These are phyloP conservation scores for Oncorhynchus nerka DNA, from an alignment of 2,113 vertebrate genomes.

Conservation along the genomic window DNA sequence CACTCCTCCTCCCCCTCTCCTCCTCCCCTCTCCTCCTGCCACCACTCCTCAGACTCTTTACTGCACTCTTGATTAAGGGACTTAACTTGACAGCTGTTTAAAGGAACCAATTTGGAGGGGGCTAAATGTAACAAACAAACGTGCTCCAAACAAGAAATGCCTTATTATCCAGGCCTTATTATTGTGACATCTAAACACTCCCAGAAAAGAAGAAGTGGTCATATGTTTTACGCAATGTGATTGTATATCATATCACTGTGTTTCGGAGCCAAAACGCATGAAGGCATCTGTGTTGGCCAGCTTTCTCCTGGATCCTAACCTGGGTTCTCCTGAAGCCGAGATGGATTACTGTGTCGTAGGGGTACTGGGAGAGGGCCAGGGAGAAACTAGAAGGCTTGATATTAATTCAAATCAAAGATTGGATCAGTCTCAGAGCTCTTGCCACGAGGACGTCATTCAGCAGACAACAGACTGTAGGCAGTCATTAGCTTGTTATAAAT, in stretches of 20 bases:
- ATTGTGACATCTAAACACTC: slow-evolving; percentile 10
- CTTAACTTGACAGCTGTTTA: slow-evolving; percentile 43
- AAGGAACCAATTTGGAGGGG: slow-evolving; percentile 25
- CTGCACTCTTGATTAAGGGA: slow-evolving; percentile 13
- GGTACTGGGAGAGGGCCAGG: slow-evolving; percentile 6
- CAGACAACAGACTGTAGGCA: slow-evolving; percentile 13
- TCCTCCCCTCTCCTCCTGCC: not conserved
- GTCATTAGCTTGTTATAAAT: slow-evolving; percentile 41
- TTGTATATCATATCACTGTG: slow-evolving; percentile 12
- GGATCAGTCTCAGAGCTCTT: slow-evolving; percentile 27
- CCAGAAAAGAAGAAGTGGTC: slow-evolving; percentile 5
- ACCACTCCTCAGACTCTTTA: not conserved
- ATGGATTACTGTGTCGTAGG: slow-evolving; percentile 21
- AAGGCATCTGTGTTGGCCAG: slow-evolving; percentile 3
- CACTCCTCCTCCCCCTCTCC: too few relatives aligned
- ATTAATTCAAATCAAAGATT: slow-evolving; percentile 45
- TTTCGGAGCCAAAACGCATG: not conserved
- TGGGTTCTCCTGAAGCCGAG: not conserved
- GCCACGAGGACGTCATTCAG: slow-evolving; percentile 15
- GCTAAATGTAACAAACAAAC: slow-evolving; percentile 27
- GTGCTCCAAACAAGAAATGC: slow-evolving; percentile 25
- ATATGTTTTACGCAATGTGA: slow-evolving; percentile 23
- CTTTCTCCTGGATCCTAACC: slow-evolving; percentile 1
- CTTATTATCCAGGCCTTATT: slow-evolving; percentile 32
- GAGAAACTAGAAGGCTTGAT: slow-evolving; percentile 22